Evolutionary conservation across 2,888 invertebrate species (phyloP).

Genomic region (Limnephilus auricula): DNA sequence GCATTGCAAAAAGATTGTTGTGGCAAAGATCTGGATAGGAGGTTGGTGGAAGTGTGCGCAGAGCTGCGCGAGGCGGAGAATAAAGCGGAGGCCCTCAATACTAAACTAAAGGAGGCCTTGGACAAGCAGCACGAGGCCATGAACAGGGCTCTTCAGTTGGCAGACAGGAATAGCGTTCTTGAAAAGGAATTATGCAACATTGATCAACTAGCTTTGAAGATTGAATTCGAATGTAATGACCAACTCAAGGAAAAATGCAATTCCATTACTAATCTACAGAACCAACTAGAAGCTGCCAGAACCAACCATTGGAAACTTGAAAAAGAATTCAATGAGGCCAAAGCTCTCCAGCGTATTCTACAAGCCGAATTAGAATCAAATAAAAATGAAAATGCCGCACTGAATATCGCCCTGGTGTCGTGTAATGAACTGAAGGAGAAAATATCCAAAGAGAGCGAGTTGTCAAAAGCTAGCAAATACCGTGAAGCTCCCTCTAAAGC

Average conservation of each 20-base stretch:
- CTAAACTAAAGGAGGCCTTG: conserved; percentile 77
- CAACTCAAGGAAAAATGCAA: conserved; percentile 80
- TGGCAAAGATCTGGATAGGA: conserved; percentile 78
- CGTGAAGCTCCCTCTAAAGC: conserved; percentile 68
- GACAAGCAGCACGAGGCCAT: conserved; percentile 89
- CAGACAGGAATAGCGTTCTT: conserved; percentile 84
- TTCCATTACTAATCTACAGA: conserved; percentile 79
- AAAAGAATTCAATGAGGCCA: conserved; percentile 76
- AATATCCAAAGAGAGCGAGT: conserved; percentile 75
- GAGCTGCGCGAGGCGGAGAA: conserved; percentile 80
- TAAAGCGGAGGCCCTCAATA: conserved; percentile 76
- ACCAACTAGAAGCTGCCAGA: conserved; percentile 76
- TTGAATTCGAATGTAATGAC: conserved; percentile 87
- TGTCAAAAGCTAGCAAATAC: conserved; percentile 75
- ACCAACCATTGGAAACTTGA: conserved; percentile 79
- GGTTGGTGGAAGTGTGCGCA: conserved; percentile 78
- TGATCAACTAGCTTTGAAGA: conserved; percentile 84
- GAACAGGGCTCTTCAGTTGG: conserved; percentile 84
- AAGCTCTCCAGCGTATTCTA: conserved; percentile 64
- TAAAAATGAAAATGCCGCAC: conserved; percentile 64
- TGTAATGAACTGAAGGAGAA: conserved; percentile 73
- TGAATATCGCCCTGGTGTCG: conserved; percentile 70
- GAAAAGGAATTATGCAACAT: conserved; percentile 85
- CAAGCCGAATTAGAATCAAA: conserved; percentile 68
- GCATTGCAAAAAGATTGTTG: conserved; percentile 83